Percentiles rank a stretch among this genome's conserved stretches.
Conservation (phyloP, 2,888 invertebrate species). For the Resseliella maxima region DNA sequence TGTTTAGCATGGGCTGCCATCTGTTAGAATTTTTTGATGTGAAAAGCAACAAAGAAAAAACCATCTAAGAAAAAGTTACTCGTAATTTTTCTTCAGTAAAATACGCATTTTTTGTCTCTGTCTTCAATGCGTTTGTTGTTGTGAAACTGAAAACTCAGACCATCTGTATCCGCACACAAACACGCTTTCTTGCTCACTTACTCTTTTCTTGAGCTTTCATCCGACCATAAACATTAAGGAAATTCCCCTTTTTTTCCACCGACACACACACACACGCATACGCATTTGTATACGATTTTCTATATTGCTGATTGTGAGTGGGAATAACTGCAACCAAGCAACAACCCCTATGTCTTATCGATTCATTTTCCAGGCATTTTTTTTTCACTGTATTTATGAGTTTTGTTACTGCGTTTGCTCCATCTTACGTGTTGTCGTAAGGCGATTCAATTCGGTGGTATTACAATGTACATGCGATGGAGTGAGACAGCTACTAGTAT, state of each 20-base stretch:
- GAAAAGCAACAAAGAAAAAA: constrained; percentile 41
- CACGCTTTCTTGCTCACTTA: not conserved
- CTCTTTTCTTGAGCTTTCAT: not conserved
- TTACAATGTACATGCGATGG: not conserved
- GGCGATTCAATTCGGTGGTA: too few species aligned
- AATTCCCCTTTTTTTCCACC: constrained; percentile 41
- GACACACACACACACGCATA: not conserved
- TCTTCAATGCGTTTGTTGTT: not conserved
- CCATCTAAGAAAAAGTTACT: constrained; percentile 49
- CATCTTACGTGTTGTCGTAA: constrained; percentile 20
- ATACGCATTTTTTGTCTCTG: not conserved
- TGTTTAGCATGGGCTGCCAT: not conserved
- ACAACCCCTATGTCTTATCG: not conserved
- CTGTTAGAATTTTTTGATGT: constrained; percentile 1
- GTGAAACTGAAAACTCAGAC: not conserved
- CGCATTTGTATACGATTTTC: constrained; percentile 19
- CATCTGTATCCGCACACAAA: too few species aligned
- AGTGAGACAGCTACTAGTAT: constrained; percentile 29
- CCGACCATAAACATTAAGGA: not conserved
- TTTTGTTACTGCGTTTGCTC: constrained; percentile 49
- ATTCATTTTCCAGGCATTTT: constrained; percentile 55
- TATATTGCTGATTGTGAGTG: constrained; percentile 22
- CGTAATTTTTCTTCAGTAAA: constrained; percentile 47
- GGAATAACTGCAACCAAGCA: not conserved
- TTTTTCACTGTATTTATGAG: not conserved